A percentile compares a stretch with the other conserved stretches of the same genome.
phyloP scores from a whole-genome alignment of 2,113 vertebrate species.

The Oriolus oriolus region DNA sequence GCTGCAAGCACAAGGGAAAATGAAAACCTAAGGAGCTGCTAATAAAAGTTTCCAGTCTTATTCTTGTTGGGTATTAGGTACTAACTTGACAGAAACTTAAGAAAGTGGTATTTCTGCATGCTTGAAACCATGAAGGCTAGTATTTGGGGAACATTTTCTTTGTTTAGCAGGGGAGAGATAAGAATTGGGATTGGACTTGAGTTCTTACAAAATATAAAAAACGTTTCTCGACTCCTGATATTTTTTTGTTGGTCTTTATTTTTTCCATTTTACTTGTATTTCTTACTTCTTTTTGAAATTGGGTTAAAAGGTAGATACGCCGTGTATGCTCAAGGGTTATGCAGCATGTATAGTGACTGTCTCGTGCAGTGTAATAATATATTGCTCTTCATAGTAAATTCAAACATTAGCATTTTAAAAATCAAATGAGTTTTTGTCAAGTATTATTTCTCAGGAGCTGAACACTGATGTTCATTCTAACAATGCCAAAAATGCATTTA shows the following conservation, averaged over 20 bases:
- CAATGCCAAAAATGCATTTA: not conserved
- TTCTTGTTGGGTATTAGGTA: conserved; percentile 40
- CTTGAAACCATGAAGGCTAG: not conserved
- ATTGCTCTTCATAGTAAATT: not conserved
- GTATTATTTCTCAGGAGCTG: not conserved
- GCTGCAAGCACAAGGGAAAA: conserved; percentile 47
- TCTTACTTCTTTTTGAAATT: not conserved
- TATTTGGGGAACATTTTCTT: not conserved
- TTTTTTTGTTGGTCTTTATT: not conserved
- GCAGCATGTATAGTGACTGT: not conserved
- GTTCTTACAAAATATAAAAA: not conserved
- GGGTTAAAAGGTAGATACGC: not conserved
- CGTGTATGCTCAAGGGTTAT: not conserved
- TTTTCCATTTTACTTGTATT: not conserved
- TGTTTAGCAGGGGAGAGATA: not conserved
- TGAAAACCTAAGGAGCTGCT: conserved; percentile 35
- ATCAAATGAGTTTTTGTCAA: not conserved
- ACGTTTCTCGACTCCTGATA: not conserved
- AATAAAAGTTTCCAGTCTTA: conserved; percentile 34
- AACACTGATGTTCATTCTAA: not conserved
- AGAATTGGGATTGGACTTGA: not conserved
- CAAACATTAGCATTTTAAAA: not conserved
- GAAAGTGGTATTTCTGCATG: conserved; percentile 30
- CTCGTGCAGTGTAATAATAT: not conserved
- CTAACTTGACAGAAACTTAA: conserved; percentile 55